Evolutionary conservation across 2,797 vertebrate genomes (phyloP).

Genomic region (Platyrinchus mystaceus): DNA sequence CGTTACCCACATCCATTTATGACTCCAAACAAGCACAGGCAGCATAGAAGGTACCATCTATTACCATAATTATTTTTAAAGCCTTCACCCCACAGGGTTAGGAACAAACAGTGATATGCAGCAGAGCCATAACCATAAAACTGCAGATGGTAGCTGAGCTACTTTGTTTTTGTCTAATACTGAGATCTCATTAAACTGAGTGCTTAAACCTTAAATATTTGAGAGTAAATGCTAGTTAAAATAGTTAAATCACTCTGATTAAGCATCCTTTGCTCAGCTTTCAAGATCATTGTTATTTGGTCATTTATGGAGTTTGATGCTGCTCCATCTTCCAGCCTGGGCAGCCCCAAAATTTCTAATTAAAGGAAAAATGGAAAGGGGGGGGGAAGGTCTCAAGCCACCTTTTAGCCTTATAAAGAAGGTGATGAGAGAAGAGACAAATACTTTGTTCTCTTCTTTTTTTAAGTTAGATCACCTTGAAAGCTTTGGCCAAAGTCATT

Average conservation of each 20-base stretch:
- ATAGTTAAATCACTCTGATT: background rate
- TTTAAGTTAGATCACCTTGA: background rate
- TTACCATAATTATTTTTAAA: slow-evolving; percentile 22
- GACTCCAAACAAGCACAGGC: slow-evolving; percentile 8
- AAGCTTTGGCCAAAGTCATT: background rate
- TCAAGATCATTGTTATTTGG: background rate
- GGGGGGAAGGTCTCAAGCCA: background rate
- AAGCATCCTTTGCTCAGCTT: background rate
- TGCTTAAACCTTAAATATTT: slow-evolving; percentile 21
- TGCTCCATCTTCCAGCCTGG: background rate
- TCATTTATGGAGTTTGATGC: background rate
- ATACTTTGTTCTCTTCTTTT: background rate
- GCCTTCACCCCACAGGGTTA: background rate
- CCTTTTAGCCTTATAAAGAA: background rate
- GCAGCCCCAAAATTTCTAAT: background rate
- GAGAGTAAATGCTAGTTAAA: background rate
- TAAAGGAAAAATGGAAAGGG: background rate
- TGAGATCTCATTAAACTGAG: background rate
- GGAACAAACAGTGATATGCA: background rate
- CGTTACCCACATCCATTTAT: background rate
- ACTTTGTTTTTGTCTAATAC: background rate
- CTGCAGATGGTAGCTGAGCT: slow-evolving; percentile 5
- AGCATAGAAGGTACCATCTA: background rate
- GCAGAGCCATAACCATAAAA: slow-evolving; percentile 5
- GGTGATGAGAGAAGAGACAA: background rate